Evolutionary conservation across 1,140 invertebrate genomes (phyloP), one percentile per base, ranked within the genome.

Genomic region (Meloidogyne floridensis): DNA sequence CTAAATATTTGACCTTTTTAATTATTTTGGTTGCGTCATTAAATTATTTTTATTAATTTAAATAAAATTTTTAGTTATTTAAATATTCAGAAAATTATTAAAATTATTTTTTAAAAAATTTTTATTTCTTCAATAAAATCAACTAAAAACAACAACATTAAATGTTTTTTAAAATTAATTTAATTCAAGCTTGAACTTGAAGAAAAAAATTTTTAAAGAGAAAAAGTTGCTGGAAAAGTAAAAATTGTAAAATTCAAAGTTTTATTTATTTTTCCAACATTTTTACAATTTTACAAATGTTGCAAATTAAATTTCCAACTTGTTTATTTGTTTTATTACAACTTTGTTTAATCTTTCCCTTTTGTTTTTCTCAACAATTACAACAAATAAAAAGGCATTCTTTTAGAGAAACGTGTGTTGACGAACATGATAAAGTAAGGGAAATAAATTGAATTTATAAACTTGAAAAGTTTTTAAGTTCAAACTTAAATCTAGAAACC

Each of bases 391-490:
- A 42, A 11, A 77, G 53, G 15, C 69, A 77, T 77, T 79, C 77
- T 20, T 79, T 79, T 53, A 79, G 18, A 11, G 77, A 79, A 47
- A 79, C 71, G 11, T 79, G 77, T 47, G 77, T 72, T 32, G 77
- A 79, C 42, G 65, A 54, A 15, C 77, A 79, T 51, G 65, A 79
- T 11, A 79, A 79, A 51, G 77, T 79, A 42, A 76, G 13, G 4
- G 32, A 20, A 11, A 51, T 69, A 69, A 32, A 32, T 18, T 18
- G 47, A 72, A n/a, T 42, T n/a, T 54, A 42, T 13, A 65, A 75
- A 11, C n/a, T 47, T 65, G 8, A 71, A 71, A 18, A 32, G 32
- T 32, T 32, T 32, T 2, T 32, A 32, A 32, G 32, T 32, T 32
- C 32, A 32, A 32, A 32, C 32, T 32, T 32, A 32, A 32, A 32